phyloP scores from a whole-genome alignment of 2,797 vertebrate species.

The Premnoplex brunnescens region DNA sequence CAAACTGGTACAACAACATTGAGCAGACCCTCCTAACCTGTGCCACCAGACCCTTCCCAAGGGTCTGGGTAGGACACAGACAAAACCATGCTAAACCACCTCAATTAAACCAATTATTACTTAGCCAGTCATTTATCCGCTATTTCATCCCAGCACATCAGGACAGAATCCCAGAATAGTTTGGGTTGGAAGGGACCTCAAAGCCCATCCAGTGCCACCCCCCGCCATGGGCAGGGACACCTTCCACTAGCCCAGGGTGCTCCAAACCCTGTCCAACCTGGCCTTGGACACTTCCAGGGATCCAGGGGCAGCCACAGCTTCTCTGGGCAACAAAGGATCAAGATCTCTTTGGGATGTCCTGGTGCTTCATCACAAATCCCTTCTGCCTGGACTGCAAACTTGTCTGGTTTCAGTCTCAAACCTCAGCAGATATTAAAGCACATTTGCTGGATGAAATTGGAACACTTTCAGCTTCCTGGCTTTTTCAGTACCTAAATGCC shows the following conservation, averaged over 20 bases:
- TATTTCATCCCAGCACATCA: background rate
- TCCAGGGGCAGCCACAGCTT: background rate
- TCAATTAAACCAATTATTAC: background rate
- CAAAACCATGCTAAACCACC: background rate
- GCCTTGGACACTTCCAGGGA: background rate
- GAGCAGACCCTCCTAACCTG: background rate
- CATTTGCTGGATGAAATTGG: background rate
- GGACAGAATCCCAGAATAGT: background rate
- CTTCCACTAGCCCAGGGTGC: fast-evolving
- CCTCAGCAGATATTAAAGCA: background rate
- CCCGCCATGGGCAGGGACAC: background rate
- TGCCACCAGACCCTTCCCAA: background rate
- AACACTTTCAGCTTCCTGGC: background rate
- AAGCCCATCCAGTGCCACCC: fast-evolving
- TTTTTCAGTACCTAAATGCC: background rate
- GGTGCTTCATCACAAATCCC: background rate
- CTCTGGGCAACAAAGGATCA: background rate
- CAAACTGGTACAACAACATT: too few relatives aligned
- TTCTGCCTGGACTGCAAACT: background rate
- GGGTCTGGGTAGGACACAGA: background rate
- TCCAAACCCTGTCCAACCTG: background rate
- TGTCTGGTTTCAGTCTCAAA: background rate
- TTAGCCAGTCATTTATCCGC: background rate
- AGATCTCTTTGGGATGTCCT: background rate
- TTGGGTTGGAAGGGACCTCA: background rate